Evolutionary conservation across 2,888 invertebrate species (phyloP), one percentile per base, ranked within the genome.

Genomic region (Digitonthophagus gazella): DNA sequence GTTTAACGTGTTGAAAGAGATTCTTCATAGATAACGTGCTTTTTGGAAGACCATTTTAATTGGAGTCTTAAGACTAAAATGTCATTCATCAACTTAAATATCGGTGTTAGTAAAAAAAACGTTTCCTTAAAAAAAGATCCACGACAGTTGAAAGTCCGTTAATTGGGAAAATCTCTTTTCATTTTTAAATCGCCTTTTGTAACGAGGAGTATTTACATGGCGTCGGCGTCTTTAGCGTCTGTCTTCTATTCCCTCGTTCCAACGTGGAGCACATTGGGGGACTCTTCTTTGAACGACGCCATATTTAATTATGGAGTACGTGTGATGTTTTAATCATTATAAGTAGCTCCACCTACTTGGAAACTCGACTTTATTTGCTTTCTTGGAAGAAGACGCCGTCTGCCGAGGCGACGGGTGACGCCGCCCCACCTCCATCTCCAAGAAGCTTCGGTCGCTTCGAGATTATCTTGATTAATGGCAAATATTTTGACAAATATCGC

Each of bases 401-500:
- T 58, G 54, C 28, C 63, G 58, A 66, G 58, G 22, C n/a, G 22
- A 57, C 6, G 65, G 28, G 65, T 16, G 28, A 28, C 20, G 28
- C 18, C n/a, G 14, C 58, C 58, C 15, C 56, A 22, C 16, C n/a
- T 16, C 58, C 16, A 20, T 18, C 58, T 58, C 19, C 20, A 19
- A 61, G 19, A 57, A 77, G 77, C 75, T 78, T 44, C 28, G 78
- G 75, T 77, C 19, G 76, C 73, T 74, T 77, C 75, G 76, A 77
- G 80, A 81, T 80, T 80, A 80, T 79, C 80, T 79, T 81, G 81
- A 82, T 82, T 81, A 81, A 82, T 81, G 78, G 80, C 81, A 82
- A 82, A 82, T 82, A 81, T 82, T 81, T 80, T 81, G 80, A 80
- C 79, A 80, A 80, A 81, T 81, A 80, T 80, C 67, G 70, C 70